Base-by-base conservation (phyloP, 2,888 invertebrate genomes). In the Hydraecia micacea region DNA sequence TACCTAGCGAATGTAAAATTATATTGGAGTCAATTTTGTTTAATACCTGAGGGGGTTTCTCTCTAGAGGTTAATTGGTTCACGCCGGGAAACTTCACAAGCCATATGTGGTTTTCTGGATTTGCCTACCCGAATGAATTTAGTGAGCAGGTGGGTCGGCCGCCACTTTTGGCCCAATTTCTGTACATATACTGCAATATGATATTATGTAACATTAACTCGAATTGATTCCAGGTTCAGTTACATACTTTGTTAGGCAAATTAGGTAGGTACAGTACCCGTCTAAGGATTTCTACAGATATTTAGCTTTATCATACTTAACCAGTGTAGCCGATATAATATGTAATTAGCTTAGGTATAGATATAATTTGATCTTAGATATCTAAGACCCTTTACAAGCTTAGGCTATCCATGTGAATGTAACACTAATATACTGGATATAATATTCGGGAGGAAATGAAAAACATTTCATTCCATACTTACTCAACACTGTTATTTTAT, bases 21-120 rank as follows among this genome's bases (percentile, higher is more conserved):
- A 94, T 93, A 93, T 93, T 91, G 92, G 90, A 93, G 93, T 93
- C 93, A 94, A 95, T 95, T 95, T 94, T 92, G 94, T 93, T 93
- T 93, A 93, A 94, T 93, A 91, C 90, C 90, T 75, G 84, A 85
- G 87, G 88, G 90, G 88, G 87, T 86, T 89, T 89, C 90, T 88
- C 91, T 90, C 87, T 88, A 86, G 90, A 91, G 94, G 93, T 93
- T 95, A 95, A 95, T 95, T 95, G 93, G 93, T 92, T 90, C 90
- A 91, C 90, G 88, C 89, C 89, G 87, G 91, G 91, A 87, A 94
- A 94, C 91, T 94, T 94, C 89, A 90, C 92, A 91, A 93, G 93
- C 93, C 92, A 91, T 95, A 93, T 94, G 94, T 89, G 94, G 95
- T 93, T 94, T 92, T 90, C 92, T 90, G 92, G 93, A 92, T 93